Conservation (phyloP, 2,797 vertebrate genomes). For the Lemur catta region DNA sequence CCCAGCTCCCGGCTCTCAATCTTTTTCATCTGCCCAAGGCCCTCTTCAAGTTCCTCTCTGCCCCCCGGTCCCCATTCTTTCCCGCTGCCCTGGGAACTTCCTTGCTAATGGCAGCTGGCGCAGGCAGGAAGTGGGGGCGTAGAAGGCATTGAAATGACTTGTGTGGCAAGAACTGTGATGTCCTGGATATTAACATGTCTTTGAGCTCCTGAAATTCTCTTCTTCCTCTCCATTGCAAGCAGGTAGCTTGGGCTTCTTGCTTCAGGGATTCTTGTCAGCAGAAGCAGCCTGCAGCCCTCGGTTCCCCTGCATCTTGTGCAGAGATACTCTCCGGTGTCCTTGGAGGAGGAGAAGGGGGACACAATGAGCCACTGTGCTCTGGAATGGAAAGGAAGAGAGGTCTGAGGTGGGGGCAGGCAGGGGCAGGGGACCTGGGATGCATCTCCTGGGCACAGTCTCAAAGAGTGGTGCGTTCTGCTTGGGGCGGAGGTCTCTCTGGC, state of each 20-base stretch:
- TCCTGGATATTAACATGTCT: slow-evolving; percentile 8
- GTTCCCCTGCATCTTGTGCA: not conserved
- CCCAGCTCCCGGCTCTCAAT: not conserved
- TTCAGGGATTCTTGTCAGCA: not conserved
- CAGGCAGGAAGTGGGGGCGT: not conserved
- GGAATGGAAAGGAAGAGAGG: not conserved
- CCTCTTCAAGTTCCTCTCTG: not conserved
- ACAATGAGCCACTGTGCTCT: not conserved
- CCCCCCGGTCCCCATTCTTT: not conserved
- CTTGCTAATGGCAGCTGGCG: not conserved
- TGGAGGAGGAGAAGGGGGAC: not conserved
- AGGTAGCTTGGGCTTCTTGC: not conserved
- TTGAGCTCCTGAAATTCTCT: not conserved
- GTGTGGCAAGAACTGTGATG: not conserved
- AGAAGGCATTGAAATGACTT: not conserved
- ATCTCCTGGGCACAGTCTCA: not conserved
- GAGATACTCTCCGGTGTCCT: not conserved
- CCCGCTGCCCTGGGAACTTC: not conserved
- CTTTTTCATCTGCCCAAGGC: not conserved
- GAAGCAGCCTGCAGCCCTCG: not conserved
- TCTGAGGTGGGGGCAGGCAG: not conserved
- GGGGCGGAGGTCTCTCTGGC: not conserved
- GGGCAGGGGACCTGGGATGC: not conserved
- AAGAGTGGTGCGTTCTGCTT: not conserved
- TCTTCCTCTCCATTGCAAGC: not conserved